phyloP scores from a whole-genome alignment of 2,797 vertebrate genomes.

The Cercopithecus petaurista region DNA sequence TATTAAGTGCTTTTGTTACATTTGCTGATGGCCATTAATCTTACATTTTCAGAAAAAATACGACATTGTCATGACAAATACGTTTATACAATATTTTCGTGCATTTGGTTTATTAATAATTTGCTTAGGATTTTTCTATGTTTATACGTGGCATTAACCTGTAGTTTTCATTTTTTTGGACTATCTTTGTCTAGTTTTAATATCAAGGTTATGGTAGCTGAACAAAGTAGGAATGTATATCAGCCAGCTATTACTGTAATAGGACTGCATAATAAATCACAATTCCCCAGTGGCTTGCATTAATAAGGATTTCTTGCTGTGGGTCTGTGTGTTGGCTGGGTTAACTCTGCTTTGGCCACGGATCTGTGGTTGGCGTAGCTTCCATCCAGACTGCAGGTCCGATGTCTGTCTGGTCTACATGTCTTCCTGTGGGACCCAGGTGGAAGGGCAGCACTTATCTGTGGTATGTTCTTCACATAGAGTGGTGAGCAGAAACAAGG shows the following conservation, averaged over 20 bases:
- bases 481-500: not conserved
- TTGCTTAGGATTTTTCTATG: not conserved
- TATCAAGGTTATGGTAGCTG: not conserved
- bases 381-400: not conserved
- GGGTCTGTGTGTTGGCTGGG: not conserved
- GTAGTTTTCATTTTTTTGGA: not conserved
- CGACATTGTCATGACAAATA: not conserved
- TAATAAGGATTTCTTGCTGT: not conserved
- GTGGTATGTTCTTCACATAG: not conserved
- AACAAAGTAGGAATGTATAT: not conserved
- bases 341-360: not conserved
- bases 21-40: not conserved
- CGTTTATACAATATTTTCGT: not conserved
- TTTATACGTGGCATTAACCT: not conserved
- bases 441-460: not conserved
- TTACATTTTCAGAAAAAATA: not conserved
- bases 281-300: not conserved
- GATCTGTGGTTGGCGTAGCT: not conserved
- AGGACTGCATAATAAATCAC: not conserved
- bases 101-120: not conserved
- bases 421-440: not conserved
- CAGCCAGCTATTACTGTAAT: not conserved
- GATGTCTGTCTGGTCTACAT: not conserved
- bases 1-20: not conserved
- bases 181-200: not conserved